Base-by-base conservation (phyloP, 2,113 vertebrate genomes). In the Scortum barcoo region DNA sequence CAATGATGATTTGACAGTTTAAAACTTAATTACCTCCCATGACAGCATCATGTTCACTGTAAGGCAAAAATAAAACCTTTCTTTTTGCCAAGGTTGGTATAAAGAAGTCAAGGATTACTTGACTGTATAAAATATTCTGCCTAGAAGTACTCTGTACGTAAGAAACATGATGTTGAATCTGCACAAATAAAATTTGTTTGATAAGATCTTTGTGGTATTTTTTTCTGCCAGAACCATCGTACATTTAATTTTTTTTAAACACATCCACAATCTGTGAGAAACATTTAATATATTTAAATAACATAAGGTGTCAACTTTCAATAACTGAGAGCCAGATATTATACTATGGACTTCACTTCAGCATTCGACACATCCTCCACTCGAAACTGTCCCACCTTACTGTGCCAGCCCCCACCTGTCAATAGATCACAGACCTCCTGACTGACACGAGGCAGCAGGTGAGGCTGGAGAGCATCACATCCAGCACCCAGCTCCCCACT, bases 121-220 rank as follows among this genome's bases (percentile, higher is more conserved):
- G 40, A 76, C 60, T 83, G 46, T 71, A 67, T 56, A n/a, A 60
- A 62, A 75, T 67, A 56, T 50, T 74, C 26, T 58, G 30, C 57
- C 40, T 30, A 22, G 42, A 72, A 61, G 28, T 42, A 66, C 56
- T 54, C n/a, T 53, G 36, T 78, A 63, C 2, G 26, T 22, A 51
- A 61, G 46, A 81, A 78, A 83, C 57, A 33, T 88, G 30, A 3
- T 81, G 66, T 50, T 79, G 11, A 82, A 71, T 73, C 80, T 81
- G 75, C 79, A 81, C 72, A 81, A 92, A 88, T 91, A 85, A 87
- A 91, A 83, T 20, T 33, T 33, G 40, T 90, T 86, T 85, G 44
- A 68, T 85, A 76, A 50, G 46, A 87, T 65, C 13, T 28, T 19
- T 1, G 51, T 85, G 3, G 0, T 65, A 3, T 67, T 53, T 67